These are phyloP conservation scores for Lypha dubia DNA, from an alignment of 2,888 invertebrate species.

Conservation along the genomic window DNA sequence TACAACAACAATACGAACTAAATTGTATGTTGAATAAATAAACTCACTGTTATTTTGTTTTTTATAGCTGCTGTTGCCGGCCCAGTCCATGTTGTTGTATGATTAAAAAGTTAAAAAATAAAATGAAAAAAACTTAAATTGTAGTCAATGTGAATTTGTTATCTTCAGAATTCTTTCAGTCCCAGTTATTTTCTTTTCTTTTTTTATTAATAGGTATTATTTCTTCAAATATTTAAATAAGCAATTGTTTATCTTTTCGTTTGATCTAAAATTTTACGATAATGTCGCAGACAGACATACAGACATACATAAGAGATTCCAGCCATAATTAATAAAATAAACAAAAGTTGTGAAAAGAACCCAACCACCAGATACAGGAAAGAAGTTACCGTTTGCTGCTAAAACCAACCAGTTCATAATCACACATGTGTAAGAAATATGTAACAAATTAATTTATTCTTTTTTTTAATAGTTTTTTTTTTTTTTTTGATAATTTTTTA, in stretches of 20 bases:
- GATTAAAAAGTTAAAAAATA: background rate
- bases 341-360: background rate
- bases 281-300: slow-evolving; percentile 9
- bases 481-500: slow-evolving; percentile 7
- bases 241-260: slow-evolving; percentile 60
- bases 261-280: slow-evolving; percentile 49
- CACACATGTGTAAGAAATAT: slow-evolving; percentile 49
- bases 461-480: slow-evolving; percentile 4
- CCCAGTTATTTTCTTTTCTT: too few relatives aligned
- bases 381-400: slow-evolving; percentile 22
- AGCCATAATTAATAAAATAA: slow-evolving; percentile 15
- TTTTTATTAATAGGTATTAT: slow-evolving; percentile 15
- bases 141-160: slow-evolving; percentile 47
- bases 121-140: slow-evolving; percentile 2
- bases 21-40: slow-evolving; percentile 19
- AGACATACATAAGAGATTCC: background rate
- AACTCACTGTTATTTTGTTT: background rate
- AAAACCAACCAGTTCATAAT: slow-evolving; percentile 24
- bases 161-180: slow-evolving; percentile 1
- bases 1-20: slow-evolving; percentile 23
- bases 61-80: background rate
- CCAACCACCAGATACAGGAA: background rate
- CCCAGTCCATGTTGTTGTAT: background rate
- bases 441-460: slow-evolving; percentile 48
- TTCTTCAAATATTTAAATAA: slow-evolving; percentile 63